Conservation (phyloP, 2,888 invertebrate genomes). For the Drosophila maculinotata region DNA sequence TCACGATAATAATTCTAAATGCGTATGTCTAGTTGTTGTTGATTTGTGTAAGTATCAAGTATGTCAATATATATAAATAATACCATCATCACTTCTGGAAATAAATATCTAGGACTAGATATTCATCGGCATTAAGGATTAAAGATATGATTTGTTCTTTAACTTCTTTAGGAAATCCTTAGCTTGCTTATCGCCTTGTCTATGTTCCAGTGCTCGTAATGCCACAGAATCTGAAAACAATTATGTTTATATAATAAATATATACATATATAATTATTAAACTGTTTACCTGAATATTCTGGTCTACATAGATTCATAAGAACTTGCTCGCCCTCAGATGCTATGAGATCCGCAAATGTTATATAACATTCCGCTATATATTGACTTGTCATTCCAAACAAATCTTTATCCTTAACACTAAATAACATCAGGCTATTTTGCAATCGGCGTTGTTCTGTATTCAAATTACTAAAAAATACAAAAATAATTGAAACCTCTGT, state of each 20-base stretch:
- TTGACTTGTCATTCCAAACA: conserved; percentile 95
- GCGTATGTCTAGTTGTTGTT: conserved; percentile 31
- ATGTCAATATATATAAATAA: conserved; percentile 37
- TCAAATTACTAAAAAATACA: conserved; percentile 86
- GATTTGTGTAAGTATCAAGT: conserved; percentile 13
- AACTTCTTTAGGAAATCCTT: conserved; percentile 94
- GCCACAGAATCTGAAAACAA: conserved; percentile 71
- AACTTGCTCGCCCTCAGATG: conserved; percentile 89
- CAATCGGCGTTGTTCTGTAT: conserved; percentile 89
- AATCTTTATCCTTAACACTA: conserved; percentile 97
- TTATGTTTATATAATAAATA: background rate
- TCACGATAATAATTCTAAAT: conserved; percentile 17
- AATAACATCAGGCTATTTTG: conserved; percentile 92
- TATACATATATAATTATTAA: background rate
- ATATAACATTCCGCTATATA: conserved; percentile 98
- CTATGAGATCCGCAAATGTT: conserved; percentile 91
- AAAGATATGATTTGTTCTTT: conserved; percentile 87
- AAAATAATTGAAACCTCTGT: no score
- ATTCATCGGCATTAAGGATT: conserved; percentile 10
- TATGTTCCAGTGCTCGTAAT: conserved; percentile 90
- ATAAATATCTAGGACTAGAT: conserved; percentile 19
- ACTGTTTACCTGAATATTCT: conserved; percentile 87
- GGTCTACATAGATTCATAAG: conserved; percentile 90
- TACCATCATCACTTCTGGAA: conserved; percentile 29
- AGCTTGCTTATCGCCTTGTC: conserved; percentile 95